Evolutionary conservation across 2,113 vertebrate species (phyloP).

Genomic region (Callorhinus ursinus): DNA sequence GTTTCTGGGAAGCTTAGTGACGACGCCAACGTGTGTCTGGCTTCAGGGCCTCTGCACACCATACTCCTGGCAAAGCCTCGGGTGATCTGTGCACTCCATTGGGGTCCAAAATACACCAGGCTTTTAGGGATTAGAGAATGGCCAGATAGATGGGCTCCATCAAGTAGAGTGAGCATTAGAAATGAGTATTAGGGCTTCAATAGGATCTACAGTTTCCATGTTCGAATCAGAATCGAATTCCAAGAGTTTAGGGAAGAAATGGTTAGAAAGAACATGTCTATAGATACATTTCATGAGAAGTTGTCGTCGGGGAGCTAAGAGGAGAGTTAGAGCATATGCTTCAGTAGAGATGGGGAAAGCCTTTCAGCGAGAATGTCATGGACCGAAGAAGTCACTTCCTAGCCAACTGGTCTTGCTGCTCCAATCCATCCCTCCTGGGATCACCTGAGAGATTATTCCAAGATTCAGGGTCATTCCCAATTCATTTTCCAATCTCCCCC

Average conservation of each 20-base stretch:
- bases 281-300: background rate
- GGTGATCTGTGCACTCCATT: rapidly evolving
- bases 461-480: background rate
- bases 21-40: rapidly evolving
- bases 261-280: background rate
- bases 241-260: background rate
- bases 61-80: rapidly evolving
- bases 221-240: background rate
- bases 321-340: rapidly evolving
- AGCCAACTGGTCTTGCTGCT: background rate
- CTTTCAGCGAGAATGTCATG: rapidly evolving
- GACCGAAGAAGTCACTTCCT: background rate
- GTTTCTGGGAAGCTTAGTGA: background rate
- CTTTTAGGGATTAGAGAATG: rapidly evolving
- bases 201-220: background rate
- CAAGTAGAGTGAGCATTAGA: no score
- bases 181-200: rapidly evolving
- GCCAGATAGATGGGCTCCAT: rapidly evolving
- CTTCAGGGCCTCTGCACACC: no score
- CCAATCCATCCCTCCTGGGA: background rate
- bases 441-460: background rate
- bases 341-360: background rate
- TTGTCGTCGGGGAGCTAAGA: background rate
- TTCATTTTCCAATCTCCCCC: background rate
- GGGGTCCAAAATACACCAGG: background rate